Evolutionary conservation across 2,797 vertebrate species (phyloP).

Genomic region (Myotis findleyi): DNA sequence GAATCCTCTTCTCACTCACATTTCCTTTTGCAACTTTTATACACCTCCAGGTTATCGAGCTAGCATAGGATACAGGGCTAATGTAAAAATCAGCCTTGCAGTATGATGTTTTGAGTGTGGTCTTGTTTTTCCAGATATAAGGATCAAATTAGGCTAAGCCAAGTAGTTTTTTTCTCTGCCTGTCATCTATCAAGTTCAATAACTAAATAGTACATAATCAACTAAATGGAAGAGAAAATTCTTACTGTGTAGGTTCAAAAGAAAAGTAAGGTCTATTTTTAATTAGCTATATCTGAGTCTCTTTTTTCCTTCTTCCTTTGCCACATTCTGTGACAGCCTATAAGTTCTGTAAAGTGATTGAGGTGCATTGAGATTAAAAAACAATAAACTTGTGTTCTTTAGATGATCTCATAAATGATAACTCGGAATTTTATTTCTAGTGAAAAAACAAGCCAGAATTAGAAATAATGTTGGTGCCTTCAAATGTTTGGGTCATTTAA

Average conservation of each 20-base stretch:
- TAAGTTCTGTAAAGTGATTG: constrained; percentile 23
- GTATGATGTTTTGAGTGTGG: not conserved
- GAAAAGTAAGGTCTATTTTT: constrained; percentile 63
- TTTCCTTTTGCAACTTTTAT: not conserved
- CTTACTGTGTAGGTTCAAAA: constrained; percentile 67
- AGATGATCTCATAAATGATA: constrained; percentile 52
- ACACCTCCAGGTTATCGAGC: not conserved
- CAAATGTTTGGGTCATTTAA: constrained; percentile 75
- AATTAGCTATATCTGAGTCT: not conserved
- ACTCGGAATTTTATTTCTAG: constrained; percentile 55
- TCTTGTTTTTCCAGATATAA: constrained; percentile 50
- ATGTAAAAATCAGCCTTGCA: not conserved
- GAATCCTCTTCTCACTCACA: not conserved
- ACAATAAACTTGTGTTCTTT: constrained; percentile 62
- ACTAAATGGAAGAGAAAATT: constrained; percentile 75
- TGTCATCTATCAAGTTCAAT: constrained; percentile 66
- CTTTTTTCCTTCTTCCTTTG: not conserved
- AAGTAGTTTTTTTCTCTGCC: constrained; percentile 21
- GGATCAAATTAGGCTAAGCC: not conserved
- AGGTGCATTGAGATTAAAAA: constrained; percentile 37
- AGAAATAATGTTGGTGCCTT: constrained; percentile 75
- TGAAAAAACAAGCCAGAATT: constrained; percentile 68
- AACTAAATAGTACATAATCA: constrained; percentile 72
- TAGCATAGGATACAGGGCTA: not conserved
- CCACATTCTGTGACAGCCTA: not conserved